These are phyloP conservation scores for Zosterops hypoxanthus DNA, from an alignment of 2,113 vertebrate genomes.

Conservation along the genomic window DNA sequence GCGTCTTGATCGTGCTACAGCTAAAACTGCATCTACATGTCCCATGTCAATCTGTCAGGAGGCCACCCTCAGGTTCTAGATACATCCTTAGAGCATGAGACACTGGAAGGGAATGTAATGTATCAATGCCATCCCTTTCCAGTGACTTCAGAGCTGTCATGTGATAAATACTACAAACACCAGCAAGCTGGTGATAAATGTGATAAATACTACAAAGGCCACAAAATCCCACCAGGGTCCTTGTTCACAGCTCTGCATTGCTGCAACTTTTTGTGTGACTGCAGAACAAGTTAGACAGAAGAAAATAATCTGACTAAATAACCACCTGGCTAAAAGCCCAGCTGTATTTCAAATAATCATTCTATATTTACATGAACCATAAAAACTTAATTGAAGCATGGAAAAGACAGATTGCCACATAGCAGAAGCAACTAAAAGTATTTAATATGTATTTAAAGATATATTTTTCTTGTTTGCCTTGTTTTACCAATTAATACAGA, in stretches of 20 bases:
- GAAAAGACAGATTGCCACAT: not conserved
- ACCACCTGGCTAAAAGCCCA: accelerated
- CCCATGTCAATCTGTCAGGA: not conserved
- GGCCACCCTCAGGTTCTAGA: not conserved
- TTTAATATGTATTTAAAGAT: not conserved
- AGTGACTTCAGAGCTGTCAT: not conserved
- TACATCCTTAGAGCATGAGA: not conserved
- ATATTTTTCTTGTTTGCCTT: not conserved
- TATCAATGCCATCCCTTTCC: not conserved
- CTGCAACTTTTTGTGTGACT: not conserved
- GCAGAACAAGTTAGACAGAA: not conserved
- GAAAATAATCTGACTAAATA: not conserved
- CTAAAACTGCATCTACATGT: not conserved
- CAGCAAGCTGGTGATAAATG: not conserved
- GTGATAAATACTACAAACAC: not conserved
- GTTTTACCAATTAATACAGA: not conserved
- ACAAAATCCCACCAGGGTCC: not conserved
- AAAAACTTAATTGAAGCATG: not conserved
- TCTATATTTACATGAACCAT: not conserved
- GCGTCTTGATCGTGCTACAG: not conserved
- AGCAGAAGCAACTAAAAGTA: not conserved
- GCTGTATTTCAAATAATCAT: not conserved
- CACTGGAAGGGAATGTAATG: not conserved
- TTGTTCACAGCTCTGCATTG: not conserved
- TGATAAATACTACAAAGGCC: not conserved